Evolutionary conservation across 2,797 vertebrate species (phyloP).

Genomic region (Telmatherina bonti): DNA sequence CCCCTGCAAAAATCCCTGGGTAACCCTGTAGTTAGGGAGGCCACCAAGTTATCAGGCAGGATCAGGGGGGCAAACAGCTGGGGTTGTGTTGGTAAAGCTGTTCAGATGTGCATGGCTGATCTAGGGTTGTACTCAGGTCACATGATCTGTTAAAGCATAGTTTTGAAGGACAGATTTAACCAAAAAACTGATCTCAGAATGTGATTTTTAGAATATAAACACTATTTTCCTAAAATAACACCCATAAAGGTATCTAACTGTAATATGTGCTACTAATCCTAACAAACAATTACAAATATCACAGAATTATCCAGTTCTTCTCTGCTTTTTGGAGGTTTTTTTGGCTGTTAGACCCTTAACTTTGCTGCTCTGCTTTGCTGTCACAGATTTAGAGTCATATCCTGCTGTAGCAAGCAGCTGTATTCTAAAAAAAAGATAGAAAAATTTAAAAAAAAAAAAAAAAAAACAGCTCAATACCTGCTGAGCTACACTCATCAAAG

Average conservation of each 20-base stretch:
- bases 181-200: constrained; percentile 36
- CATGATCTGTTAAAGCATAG: constrained; percentile 47
- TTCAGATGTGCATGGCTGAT: constrained; percentile 16
- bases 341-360: neutral
- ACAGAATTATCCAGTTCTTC: neutral
- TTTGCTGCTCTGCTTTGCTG: neutral
- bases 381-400: neutral
- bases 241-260: neutral
- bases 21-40: constrained; percentile 36
- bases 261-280: neutral
- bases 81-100: constrained; percentile 44
- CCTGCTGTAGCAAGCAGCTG: neutral
- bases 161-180: constrained; percentile 24
- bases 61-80: constrained; percentile 55
- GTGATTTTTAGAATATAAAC: too few species aligned
- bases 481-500: neutral
- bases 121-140: constrained; percentile 34
- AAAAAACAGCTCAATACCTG: constrained; percentile 2
- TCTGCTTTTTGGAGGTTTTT: neutral
- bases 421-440: neutral
- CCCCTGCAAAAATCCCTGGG: constrained; percentile 27
- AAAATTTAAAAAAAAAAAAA: too few species aligned
- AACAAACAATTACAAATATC: neutral
- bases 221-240: neutral
- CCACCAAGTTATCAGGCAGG: constrained; percentile 45